These are phyloP conservation scores for Lepidocyrtoides sp. DNA, from an alignment of 2,888 invertebrate species.

Conservation along the genomic window DNA sequence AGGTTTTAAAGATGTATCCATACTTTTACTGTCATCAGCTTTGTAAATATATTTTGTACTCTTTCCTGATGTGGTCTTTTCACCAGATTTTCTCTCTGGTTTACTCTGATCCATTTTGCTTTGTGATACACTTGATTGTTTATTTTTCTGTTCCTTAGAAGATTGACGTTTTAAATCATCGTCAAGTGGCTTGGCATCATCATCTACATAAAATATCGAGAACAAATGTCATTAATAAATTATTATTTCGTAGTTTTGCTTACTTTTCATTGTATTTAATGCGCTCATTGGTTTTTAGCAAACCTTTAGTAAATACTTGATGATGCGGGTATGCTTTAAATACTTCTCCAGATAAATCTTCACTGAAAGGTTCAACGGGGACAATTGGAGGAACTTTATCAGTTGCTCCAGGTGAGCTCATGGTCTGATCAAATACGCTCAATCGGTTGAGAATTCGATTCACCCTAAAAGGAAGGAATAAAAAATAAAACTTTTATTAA, in stretches of 20 bases:
- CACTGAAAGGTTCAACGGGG: conserved; percentile 69
- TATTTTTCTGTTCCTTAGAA: background rate
- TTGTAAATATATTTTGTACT: background rate
- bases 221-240: background rate
- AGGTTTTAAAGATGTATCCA: background rate
- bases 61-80: background rate
- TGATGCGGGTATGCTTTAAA: conserved; percentile 79
- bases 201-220: too few relatives aligned
- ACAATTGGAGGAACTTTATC: conserved; percentile 74
- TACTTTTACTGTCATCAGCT: background rate
- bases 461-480: too few relatives aligned
- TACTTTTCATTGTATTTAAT: background rate
- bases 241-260: too few relatives aligned
- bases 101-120: too few relatives aligned
- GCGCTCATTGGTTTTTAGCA: too few relatives aligned
- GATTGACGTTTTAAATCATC: background rate
- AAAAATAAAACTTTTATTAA: background rate
- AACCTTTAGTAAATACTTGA: conserved; percentile 44
- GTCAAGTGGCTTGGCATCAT: background rate
- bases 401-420: background rate
- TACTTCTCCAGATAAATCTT: conserved; percentile 66
- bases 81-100: too few relatives aligned
- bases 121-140: background rate
- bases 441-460: conserved; percentile 83
- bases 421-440: conserved; percentile 70